Conservation (phyloP, 2,888 invertebrate genomes). For the Diaphora mendica region DNA sequence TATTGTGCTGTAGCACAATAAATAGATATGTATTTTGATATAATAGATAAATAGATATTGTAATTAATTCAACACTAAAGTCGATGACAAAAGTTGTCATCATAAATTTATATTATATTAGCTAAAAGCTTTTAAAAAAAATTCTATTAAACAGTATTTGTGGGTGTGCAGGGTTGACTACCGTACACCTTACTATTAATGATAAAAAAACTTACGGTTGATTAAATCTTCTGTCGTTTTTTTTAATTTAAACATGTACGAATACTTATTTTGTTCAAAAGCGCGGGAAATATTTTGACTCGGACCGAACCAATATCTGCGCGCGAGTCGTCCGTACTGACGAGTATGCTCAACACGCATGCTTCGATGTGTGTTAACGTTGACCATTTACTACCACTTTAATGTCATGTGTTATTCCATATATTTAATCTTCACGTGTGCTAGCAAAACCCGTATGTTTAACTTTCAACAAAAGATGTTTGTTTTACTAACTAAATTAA, state of each 20-base stretch:
- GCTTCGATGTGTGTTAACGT: slow-evolving; percentile 40
- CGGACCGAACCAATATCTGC: slow-evolving; percentile 47
- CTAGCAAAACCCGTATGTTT: slow-evolving; percentile 40
- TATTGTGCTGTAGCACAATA: no score
- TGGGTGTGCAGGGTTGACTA: neutral
- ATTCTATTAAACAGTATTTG: neutral
- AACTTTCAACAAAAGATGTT: slow-evolving; percentile 48
- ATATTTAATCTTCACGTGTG: slow-evolving; percentile 28
- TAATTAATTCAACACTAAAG: neutral
- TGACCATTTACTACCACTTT: slow-evolving; percentile 32
- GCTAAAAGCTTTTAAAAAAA: neutral
- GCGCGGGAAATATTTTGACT: slow-evolving; percentile 42
- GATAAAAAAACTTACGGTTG: slow-evolving; percentile 34
- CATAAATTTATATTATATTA: neutral
- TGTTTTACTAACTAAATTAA: slow-evolving; percentile 28
- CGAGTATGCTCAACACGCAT: slow-evolving; percentile 39
- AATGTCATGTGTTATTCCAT: slow-evolving; percentile 46
- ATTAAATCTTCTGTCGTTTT: slow-evolving; percentile 17
- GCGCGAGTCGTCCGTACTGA: slow-evolving; percentile 55
- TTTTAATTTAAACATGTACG: slow-evolving; percentile 27
- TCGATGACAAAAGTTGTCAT: neutral
- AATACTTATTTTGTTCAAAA: slow-evolving; percentile 33
- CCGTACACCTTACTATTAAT: neutral
- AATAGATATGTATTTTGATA: no score
- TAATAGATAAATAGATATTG: no score